phyloP scores from a whole-genome alignment of 2,113 vertebrate species.

The Echinops telfairi region DNA sequence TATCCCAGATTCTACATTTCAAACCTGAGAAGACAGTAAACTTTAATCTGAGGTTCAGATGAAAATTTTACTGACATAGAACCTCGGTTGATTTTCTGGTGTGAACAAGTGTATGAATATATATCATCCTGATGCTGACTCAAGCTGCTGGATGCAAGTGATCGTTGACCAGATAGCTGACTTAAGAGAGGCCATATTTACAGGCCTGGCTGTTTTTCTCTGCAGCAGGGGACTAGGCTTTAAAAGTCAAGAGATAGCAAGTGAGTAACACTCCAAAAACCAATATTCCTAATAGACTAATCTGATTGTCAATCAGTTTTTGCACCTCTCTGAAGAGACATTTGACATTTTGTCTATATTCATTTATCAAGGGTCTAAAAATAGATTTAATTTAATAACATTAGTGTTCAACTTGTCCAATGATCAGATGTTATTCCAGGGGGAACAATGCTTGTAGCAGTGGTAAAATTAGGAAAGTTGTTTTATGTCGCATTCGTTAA shows the following conservation, averaged over 20 bases:
- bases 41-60: constrained; percentile 47
- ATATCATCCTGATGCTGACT: constrained; percentile 69
- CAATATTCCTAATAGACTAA: constrained; percentile 81
- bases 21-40: constrained; percentile 52
- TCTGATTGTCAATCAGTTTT: constrained; percentile 80
- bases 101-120: constrained; percentile 49
- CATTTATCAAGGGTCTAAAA: constrained; percentile 80
- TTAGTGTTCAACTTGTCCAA: constrained; percentile 87
- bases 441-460: constrained; percentile 87
- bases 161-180: constrained; percentile 39
- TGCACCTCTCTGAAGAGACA: constrained; percentile 77
- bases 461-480: constrained; percentile 89
- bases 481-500: constrained; percentile 90
- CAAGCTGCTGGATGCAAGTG: constrained; percentile 60
- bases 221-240: constrained; percentile 60
- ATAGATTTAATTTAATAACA: constrained; percentile 87
- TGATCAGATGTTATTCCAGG: constrained; percentile 84
- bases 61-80: constrained; percentile 38
- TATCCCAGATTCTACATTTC: constrained; percentile 60
- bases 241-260: constrained; percentile 67
- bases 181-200: constrained; percentile 62
- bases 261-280: constrained; percentile 74
- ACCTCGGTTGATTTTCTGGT: constrained; percentile 46
- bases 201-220: constrained; percentile 50
- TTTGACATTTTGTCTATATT: constrained; percentile 82